These are phyloP conservation scores for Manis javanica DNA, from an alignment of 2,797 vertebrate species.

Conservation along the genomic window DNA sequence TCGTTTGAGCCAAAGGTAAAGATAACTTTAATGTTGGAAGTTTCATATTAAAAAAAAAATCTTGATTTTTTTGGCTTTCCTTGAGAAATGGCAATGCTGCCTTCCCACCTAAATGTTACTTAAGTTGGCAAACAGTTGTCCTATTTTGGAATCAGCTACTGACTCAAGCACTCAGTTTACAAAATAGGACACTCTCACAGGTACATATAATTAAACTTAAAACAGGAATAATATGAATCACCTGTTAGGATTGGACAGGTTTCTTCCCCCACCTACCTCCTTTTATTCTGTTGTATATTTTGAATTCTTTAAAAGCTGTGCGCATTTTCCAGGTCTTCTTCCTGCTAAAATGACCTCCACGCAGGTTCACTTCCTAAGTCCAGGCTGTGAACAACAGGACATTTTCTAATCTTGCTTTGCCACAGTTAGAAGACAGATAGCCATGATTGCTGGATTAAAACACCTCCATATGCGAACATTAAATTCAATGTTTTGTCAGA, in stretches of 20 bases:
- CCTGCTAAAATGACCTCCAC: constrained; percentile 4
- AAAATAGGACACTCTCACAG: neutral
- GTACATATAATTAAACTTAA: neutral
- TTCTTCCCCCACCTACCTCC: neutral
- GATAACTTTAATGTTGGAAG: neutral
- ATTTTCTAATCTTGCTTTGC: constrained; percentile 62
- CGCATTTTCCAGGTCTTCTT: neutral
- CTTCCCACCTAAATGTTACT: neutral
- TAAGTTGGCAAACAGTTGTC: neutral
- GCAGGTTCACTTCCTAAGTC: constrained; percentile 30
- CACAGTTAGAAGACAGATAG: constrained; percentile 64
- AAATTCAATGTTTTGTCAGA: constrained; percentile 82
- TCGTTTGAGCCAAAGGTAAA: neutral
- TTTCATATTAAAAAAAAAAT: neutral
- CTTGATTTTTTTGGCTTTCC: neutral
- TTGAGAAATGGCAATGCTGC: neutral
- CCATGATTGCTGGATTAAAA: constrained; percentile 74
- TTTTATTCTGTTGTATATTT: constrained; percentile 36
- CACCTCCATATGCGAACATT: constrained; percentile 60
- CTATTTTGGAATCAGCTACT: too few species aligned
- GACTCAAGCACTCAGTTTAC: too few species aligned
- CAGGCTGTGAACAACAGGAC: constrained; percentile 35
- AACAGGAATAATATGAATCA: constrained; percentile 6
- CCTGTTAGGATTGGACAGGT: neutral
- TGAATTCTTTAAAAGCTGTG: constrained; percentile 46